phyloP scores from a whole-genome alignment of 2,113 vertebrate genomes.

The Lampris incognitus region DNA sequence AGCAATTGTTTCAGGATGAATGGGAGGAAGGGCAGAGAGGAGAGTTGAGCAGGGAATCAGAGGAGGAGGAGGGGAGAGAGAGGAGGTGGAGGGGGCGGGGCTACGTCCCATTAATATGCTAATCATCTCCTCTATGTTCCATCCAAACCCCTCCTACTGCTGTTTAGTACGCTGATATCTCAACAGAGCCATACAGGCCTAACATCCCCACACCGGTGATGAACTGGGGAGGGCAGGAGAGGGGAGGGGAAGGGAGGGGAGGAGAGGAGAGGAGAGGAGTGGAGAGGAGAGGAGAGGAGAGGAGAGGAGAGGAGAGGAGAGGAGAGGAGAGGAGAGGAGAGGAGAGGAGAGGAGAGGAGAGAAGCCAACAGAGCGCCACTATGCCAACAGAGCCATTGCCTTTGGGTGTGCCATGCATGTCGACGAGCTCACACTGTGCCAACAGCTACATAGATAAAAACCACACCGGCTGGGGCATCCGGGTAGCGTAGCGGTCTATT shows the following conservation, averaged over 20 bases:
- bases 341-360: neutral
- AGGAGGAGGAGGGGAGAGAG: constrained; percentile 26
- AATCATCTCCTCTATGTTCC: constrained; percentile 53
- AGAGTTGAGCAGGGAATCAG: constrained; percentile 66
- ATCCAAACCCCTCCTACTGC: constrained; percentile 48
- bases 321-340: too few relatives aligned
- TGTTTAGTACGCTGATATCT: constrained; percentile 46
- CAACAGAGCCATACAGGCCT: constrained; percentile 22
- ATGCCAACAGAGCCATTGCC: neutral
- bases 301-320: neutral
- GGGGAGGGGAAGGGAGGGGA: neutral
- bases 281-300: neutral
- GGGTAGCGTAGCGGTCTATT: too few relatives aligned
- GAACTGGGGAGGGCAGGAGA: neutral
- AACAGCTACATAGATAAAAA: constrained; percentile 31
- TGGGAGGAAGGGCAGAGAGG: constrained; percentile 70
- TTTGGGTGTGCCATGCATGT: constrained; percentile 21
- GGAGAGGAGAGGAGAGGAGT: constrained; percentile 3
- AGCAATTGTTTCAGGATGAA: constrained; percentile 69
- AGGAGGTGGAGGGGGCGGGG: constrained; percentile 63
- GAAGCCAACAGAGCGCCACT: neutral
- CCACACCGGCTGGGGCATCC: neutral
- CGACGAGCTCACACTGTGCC: constrained; percentile 26
- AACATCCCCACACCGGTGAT: neutral
- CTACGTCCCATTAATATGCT: constrained; percentile 72